phyloP scores from a whole-genome alignment of 1,140 invertebrate species.

The Panagrolaimus sp. region DNA sequence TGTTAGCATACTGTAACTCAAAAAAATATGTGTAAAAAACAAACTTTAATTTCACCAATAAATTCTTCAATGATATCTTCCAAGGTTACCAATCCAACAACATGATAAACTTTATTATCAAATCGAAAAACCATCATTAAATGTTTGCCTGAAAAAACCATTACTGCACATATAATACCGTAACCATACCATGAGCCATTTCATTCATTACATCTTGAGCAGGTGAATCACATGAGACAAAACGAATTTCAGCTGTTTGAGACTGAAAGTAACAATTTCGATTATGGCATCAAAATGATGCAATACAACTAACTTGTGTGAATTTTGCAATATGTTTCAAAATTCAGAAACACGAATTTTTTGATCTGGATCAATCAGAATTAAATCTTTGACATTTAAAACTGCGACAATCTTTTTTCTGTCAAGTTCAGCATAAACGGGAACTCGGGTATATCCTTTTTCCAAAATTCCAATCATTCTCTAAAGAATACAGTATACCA shows the following conservation, averaged over 20 bases:
- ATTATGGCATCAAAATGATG: not conserved
- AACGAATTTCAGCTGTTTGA: constrained; percentile 73
- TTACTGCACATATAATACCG: too few species aligned
- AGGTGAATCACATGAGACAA: constrained; percentile 88
- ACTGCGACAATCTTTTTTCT: constrained; percentile 84
- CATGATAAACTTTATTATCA: constrained; percentile 49
- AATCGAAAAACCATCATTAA: constrained; percentile 14
- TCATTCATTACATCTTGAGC: constrained; percentile 87
- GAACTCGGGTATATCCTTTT: constrained; percentile 84
- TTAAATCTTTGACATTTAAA: constrained; percentile 91
- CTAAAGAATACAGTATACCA: constrained; percentile 30
- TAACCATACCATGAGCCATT: constrained; percentile 86
- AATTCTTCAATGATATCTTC: constrained; percentile 59
- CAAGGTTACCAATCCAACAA: constrained; percentile 61
- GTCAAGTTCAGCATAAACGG: constrained; percentile 69
- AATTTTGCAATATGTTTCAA: constrained; percentile 74
- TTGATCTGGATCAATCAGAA: constrained; percentile 92
- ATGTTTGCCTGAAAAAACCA: too few species aligned
- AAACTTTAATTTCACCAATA: not conserved
- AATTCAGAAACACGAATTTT: constrained; percentile 77
- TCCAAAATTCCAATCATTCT: constrained; percentile 91
- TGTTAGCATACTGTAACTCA: too few species aligned
- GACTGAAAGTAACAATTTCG: not conserved
- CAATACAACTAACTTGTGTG: not conserved
- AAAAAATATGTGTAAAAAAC: too few species aligned